phyloP scores from a whole-genome alignment of 1,140 invertebrate species.

The Heliconius himera region DNA sequence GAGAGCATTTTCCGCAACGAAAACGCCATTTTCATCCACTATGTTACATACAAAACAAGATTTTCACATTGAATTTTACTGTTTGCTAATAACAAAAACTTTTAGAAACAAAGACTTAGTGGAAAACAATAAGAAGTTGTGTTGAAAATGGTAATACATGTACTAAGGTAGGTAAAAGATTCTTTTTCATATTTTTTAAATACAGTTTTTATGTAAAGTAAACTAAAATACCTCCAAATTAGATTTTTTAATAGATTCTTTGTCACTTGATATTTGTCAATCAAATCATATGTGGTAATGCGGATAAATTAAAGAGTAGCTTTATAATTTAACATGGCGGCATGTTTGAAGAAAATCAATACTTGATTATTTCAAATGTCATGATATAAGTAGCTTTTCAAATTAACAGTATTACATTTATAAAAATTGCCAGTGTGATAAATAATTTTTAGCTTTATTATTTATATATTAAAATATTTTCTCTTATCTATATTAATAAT shows the following conservation, averaged over 20 bases:
- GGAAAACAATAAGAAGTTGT: neutral
- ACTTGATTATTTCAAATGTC: neutral
- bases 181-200: neutral
- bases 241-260: constrained; percentile 2
- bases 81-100: neutral
- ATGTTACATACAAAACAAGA: neutral
- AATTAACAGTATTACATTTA: constrained; percentile 2
- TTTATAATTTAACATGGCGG: constrained; percentile 10
- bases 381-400: constrained; percentile 1
- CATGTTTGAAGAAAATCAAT: constrained; percentile 11
- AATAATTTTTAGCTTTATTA: neutral
- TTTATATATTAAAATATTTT: neutral
- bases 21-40: constrained; percentile 62
- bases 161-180: neutral
- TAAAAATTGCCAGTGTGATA: neutral
- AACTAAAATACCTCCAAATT: constrained; percentile 20
- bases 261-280: constrained; percentile 22
- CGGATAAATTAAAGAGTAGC: constrained; percentile 12
- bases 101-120: neutral
- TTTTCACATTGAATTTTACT: constrained; percentile 9
- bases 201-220: neutral
- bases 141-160: neutral
- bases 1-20: constrained; percentile 70
- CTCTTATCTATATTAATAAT: no score
- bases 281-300: constrained; percentile 17